Percentiles rank a stretch among this genome's conserved stretches.
Conservation (phyloP, 2,113 vertebrate species). For the Cephalopterus ornatus region DNA sequence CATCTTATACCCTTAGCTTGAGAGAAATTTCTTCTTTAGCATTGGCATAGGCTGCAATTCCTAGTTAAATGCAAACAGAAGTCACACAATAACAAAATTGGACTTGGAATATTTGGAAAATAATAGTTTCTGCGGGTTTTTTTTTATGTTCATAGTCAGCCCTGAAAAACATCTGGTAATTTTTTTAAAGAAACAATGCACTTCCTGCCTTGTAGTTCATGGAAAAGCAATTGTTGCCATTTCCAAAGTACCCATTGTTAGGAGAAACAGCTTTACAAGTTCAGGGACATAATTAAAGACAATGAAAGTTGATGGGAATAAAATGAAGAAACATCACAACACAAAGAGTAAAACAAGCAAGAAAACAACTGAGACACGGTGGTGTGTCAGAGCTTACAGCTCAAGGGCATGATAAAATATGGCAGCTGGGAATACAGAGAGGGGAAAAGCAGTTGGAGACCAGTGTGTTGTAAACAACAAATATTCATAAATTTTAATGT, state of each 20-base stretch:
- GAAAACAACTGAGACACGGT: neutral
- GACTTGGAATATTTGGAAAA: slow-evolving; percentile 15
- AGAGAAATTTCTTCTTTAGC: neutral
- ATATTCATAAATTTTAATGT: slow-evolving; percentile 3
- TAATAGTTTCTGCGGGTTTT: neutral
- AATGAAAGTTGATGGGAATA: slow-evolving; percentile 63
- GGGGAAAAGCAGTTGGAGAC: neutral
- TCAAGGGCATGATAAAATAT: neutral
- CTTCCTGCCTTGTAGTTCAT: slow-evolving; percentile 53
- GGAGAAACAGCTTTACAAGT: slow-evolving; percentile 50
- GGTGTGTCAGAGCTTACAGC: neutral
- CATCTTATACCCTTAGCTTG: neutral
- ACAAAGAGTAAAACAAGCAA: slow-evolving; percentile 43
- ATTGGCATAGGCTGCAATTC: neutral
- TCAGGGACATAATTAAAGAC: slow-evolving; percentile 62
- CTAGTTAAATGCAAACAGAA: slow-evolving; percentile 54
- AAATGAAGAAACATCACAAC: slow-evolving; percentile 52
- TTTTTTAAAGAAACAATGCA: slow-evolving; percentile 57
- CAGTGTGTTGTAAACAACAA: neutral
- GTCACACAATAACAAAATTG: slow-evolving; percentile 19
- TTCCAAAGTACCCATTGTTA: slow-evolving; percentile 62
- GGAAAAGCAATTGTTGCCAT: slow-evolving; percentile 41
- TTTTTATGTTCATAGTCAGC: neutral
- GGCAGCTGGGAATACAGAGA: neutral
- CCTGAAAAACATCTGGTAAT: slow-evolving; percentile 38